A percentile compares a stretch with the other conserved stretches of the same genome.
Conservation (phyloP, 2,888 invertebrate genomes). For the Scotopteryx bipunctaria region DNA sequence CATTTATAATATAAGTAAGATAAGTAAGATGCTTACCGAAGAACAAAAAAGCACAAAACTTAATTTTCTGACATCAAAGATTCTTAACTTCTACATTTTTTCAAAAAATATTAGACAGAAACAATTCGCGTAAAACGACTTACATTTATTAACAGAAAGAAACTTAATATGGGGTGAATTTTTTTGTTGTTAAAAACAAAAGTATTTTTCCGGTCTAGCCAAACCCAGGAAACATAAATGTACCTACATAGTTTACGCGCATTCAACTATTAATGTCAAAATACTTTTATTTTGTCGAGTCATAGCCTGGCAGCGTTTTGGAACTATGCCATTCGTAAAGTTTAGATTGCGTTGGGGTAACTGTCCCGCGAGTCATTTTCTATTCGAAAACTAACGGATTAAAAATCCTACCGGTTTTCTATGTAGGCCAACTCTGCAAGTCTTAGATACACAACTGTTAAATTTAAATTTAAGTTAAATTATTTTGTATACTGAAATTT, state of each 20-base stretch:
- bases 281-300: slow-evolving; percentile 26
- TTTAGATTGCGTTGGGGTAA: slow-evolving; percentile 32
- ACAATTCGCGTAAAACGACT: no score
- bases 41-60: no score
- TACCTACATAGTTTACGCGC: background rate
- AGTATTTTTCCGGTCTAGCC: background rate
- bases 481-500: background rate
- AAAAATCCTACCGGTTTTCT: slow-evolving; percentile 1
- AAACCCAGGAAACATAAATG: background rate
- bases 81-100: no score
- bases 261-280: slow-evolving; percentile 39
- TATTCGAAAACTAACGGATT: slow-evolving; percentile 28
- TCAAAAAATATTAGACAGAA: no score
- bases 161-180: no score
- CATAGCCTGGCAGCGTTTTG: slow-evolving; percentile 25
- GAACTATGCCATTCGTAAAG: slow-evolving; percentile 35
- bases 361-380: slow-evolving; percentile 13
- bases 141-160: background rate
- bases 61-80: no score
- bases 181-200: no score
- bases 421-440: background rate
- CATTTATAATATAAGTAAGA: no score
- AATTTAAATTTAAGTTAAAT: background rate
- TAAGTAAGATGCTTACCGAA: no score
- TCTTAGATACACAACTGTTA: background rate